A percentile compares a stretch with the other conserved stretches of the same genome.
Conservation (phyloP, 2,113 vertebrate genomes). For the Psilopsiagon aymara region DNA sequence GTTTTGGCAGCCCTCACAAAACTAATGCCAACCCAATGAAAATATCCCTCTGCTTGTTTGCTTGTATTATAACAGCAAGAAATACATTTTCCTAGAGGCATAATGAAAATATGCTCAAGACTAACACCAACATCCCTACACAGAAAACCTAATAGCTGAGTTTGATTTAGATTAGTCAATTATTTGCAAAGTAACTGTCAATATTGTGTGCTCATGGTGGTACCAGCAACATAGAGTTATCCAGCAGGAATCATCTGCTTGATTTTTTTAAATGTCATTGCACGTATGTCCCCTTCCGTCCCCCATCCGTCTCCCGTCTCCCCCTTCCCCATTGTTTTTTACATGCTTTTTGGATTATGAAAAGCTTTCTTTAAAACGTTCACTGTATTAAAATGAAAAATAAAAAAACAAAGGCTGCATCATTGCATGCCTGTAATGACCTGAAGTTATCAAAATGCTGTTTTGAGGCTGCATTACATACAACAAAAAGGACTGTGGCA, state of each 20-base stretch:
- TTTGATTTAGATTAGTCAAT: not conserved
- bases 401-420: not conserved
- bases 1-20: conserved; percentile 57
- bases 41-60: conserved; percentile 52
- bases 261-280: not conserved
- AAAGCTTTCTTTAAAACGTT: not conserved
- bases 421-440: not conserved
- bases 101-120: not conserved
- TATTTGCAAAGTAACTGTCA: not conserved
- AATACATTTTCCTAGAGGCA: conserved; percentile 17
- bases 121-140: not conserved
- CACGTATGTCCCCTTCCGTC: not conserved
- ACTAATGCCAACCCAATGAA: conserved; percentile 48
- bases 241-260: not conserved
- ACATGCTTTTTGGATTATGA: not conserved
- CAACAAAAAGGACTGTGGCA: not conserved
- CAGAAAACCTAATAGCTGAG: not conserved
- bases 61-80: conserved; percentile 35
- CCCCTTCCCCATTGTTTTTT: not conserved
- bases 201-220: not conserved
- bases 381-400: not conserved
- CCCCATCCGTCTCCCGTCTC: not conserved
- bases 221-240: not conserved
- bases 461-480: not conserved
- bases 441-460: not conserved